These are phyloP conservation scores for Eupleurogrammus muticus DNA, from an alignment of 2,797 vertebrate genomes.

Conservation along the genomic window DNA sequence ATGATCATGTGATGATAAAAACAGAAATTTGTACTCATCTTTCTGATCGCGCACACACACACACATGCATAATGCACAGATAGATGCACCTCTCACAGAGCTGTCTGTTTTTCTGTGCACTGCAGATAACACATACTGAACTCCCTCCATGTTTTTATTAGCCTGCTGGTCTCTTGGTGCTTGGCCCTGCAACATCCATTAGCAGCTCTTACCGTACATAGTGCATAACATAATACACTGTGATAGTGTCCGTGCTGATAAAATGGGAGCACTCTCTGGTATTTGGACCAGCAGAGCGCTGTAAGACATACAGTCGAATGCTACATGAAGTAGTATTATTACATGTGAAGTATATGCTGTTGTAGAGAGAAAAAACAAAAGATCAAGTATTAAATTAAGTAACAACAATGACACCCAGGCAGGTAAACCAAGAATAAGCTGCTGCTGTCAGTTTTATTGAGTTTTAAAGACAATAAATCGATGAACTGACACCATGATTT, in stretches of 20 bases:
- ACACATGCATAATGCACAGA: slow-evolving; percentile 12
- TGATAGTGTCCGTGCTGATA: slow-evolving; percentile 52
- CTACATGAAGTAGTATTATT: slow-evolving; percentile 12
- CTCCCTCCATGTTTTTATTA: slow-evolving; percentile 67
- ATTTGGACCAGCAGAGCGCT: slow-evolving; percentile 29
- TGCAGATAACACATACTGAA: slow-evolving; percentile 59
- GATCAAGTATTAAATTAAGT: not conserved
- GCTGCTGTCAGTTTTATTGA: not conserved
- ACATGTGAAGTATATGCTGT: not conserved
- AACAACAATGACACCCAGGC: not conserved
- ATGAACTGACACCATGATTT: not conserved
- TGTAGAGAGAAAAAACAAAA: not conserved
- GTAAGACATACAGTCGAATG: slow-evolving; percentile 12
- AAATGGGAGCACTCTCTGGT: slow-evolving; percentile 42
- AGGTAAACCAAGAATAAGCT: not conserved
- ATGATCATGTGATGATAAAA: not conserved
- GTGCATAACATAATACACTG: slow-evolving; percentile 47
- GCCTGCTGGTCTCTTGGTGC: slow-evolving; percentile 54
- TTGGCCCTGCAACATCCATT: slow-evolving; percentile 69
- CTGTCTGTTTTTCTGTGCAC: slow-evolving; percentile 49
- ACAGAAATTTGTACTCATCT: not conserved
- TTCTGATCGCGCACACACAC: not conserved
- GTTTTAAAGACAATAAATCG: not conserved
- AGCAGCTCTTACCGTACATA: slow-evolving; percentile 59
- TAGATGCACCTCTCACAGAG: slow-evolving; percentile 32